Evolutionary conservation across 1,140 invertebrate species (phyloP).

Genomic region (Trichonephila clavipes): DNA sequence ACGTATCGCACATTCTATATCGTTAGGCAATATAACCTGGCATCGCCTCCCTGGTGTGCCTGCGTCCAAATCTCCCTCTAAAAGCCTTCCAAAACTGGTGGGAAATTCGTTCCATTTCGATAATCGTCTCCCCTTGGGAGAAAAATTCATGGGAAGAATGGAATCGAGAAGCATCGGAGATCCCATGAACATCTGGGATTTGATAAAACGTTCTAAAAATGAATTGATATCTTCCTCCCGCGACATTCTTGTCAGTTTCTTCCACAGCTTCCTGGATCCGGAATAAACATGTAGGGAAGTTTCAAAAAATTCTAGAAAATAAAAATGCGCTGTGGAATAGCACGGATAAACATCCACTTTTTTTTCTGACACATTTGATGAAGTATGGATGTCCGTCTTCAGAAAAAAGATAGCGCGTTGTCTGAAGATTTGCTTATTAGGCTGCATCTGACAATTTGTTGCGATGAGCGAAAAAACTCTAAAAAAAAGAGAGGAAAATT

Average conservation of each 20-base stretch:
- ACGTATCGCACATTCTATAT: background rate
- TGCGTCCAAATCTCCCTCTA: background rate
- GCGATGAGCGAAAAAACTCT: background rate
- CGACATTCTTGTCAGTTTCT: constrained; percentile 1
- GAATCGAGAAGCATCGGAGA: background rate
- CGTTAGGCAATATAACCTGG: constrained; percentile 15
- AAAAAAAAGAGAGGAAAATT: too few species aligned
- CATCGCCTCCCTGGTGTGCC: background rate
- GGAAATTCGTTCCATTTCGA: background rate
- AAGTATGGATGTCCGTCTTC: background rate
- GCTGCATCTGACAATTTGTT: background rate
- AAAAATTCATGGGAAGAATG: constrained; percentile 17
- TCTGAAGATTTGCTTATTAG: background rate
- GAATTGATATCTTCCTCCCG: constrained; percentile 1
- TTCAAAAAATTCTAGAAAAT: background rate
- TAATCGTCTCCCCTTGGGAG: background rate
- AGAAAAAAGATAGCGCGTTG: background rate
- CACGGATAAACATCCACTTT: background rate
- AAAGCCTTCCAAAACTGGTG: background rate
- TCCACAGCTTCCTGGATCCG: background rate
- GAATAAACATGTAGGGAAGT: background rate
- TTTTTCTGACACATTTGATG: background rate
- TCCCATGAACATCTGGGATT: constrained; percentile 18
- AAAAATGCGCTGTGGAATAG: background rate
- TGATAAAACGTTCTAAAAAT: background rate